A percentile compares a stretch with the other conserved stretches of the same genome.
These are phyloP conservation scores for Falco columbarius DNA, from an alignment of 2,797 vertebrate species.

Conservation along the genomic window DNA sequence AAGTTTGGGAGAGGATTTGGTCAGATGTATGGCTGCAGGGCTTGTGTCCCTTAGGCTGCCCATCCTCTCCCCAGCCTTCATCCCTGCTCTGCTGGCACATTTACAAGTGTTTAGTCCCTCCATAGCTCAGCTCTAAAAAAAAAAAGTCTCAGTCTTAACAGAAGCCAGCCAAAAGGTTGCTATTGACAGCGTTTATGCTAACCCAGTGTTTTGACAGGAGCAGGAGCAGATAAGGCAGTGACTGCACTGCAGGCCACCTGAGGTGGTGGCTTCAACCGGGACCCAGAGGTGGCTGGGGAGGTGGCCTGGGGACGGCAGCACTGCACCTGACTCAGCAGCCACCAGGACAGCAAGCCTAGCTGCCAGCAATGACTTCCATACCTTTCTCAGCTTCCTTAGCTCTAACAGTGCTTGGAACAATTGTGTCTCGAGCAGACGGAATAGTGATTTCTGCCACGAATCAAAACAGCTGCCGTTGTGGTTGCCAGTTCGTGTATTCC, in stretches of 20 bases:
- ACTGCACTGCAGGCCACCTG: background rate
- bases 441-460: background rate
- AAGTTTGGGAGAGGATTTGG: background rate
- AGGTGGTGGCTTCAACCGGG: background rate
- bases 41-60: background rate
- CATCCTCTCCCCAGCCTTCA: background rate
- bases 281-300: no score
- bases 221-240: background rate
- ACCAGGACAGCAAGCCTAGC: background rate
- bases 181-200: background rate
- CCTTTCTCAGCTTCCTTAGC: background rate
- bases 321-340: background rate
- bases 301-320: background rate
- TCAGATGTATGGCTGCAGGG: background rate
- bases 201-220: background rate
- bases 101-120: accelerated
- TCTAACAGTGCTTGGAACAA: background rate
- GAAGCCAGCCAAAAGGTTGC: background rate
- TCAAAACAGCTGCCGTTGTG: accelerated
- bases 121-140: background rate
- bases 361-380: background rate
- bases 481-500: background rate
- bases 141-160: background rate
- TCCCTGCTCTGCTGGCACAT: background rate
- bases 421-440: background rate